Evolutionary conservation across 2,888 invertebrate species (phyloP), one percentile per base, ranked within the genome.

Genomic region (Perithous albicinctus): DNA sequence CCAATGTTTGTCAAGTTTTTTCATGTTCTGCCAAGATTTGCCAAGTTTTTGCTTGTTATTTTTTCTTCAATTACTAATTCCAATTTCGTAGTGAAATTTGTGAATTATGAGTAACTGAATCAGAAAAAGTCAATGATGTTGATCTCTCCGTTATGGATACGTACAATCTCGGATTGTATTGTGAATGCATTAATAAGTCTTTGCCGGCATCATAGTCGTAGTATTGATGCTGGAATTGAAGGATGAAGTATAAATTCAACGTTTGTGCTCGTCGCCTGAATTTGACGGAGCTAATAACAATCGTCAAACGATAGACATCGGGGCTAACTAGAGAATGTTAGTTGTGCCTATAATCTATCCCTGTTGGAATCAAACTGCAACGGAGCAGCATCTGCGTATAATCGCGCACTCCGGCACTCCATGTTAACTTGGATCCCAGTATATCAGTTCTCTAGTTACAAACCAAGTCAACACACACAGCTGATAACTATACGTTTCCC

Each of bases 271-370:
- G 61, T 1, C 5, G 20, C 15, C n/a, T 64, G 63, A 51, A 29
- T 41, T 8, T 41, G 63, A 38, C 51, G 51, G 38, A 41, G 18
- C 38, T 35, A 74, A 64, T 63, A 74, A 63, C 64, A 63, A 43
- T 54, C 35, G 26, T 29, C 18, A 18, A 54, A 64, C 26, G 63
- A 63, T 26, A 29, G 26, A 63, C 35, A 74, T 32, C 43, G 32
- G n/a, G 1, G 4, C 7, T 35, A 29, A 51, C 51, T 2, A 18
- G 32, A 35, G 32, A 48, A 54, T n/a, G 32, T 51, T 18, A 1
- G 46, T 12, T 61, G 20, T 29, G 41, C 15, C 66, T 66, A 43
- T 66, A 32, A 56, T 46, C 43, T 29, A 66, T 56, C n/a, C 56
- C 61, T 10, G 61, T 4, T 8, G 51, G 54, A 54, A 51, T 41